A percentile compares a stretch with the other conserved stretches of the same genome.
Conservation (phyloP, 2,888 invertebrate species). For the Graphium colonna region DNA sequence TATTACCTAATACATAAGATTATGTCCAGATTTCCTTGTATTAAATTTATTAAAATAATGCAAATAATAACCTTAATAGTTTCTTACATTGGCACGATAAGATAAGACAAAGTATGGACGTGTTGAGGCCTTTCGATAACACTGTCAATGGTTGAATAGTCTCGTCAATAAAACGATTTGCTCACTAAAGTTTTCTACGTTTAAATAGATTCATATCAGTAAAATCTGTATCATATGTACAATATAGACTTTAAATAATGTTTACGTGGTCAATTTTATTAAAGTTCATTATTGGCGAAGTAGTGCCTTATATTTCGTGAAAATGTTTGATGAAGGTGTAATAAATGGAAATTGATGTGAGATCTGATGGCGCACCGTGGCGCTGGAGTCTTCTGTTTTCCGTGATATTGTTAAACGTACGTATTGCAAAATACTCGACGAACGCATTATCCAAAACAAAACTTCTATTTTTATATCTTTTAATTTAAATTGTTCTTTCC, state of each 20-base stretch:
- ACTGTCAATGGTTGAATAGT: slow-evolving; percentile 50
- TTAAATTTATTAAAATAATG: background rate
- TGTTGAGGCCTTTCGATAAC: slow-evolving; percentile 61
- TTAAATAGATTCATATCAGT: slow-evolving; percentile 1
- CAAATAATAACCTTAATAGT: slow-evolving; percentile 26
- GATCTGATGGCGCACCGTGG: slow-evolving; percentile 53
- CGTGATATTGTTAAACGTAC: slow-evolving; percentile 62
- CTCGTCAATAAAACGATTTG: slow-evolving; percentile 65
- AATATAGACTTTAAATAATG: slow-evolving; percentile 8
- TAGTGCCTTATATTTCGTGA: slow-evolving; percentile 17
- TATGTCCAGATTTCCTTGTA: background rate
- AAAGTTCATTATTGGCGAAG: background rate
- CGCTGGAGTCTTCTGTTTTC: slow-evolving; percentile 66
- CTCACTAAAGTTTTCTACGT: slow-evolving; percentile 28
- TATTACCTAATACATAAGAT: too few relatives aligned
- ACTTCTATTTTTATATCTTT: too few relatives aligned
- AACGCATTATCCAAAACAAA: too few relatives aligned
- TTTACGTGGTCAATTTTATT: background rate
- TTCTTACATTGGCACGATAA: slow-evolving; percentile 60
- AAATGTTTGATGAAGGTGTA: slow-evolving; percentile 33
- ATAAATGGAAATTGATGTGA: slow-evolving; percentile 63
- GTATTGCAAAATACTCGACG: slow-evolving; percentile 35
- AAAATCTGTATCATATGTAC: background rate
- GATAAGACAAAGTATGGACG: slow-evolving; percentile 69
- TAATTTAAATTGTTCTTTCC: too few relatives aligned